Conservation (phyloP, 1,140 invertebrate genomes). For the Geopemphigus sp. region DNA sequence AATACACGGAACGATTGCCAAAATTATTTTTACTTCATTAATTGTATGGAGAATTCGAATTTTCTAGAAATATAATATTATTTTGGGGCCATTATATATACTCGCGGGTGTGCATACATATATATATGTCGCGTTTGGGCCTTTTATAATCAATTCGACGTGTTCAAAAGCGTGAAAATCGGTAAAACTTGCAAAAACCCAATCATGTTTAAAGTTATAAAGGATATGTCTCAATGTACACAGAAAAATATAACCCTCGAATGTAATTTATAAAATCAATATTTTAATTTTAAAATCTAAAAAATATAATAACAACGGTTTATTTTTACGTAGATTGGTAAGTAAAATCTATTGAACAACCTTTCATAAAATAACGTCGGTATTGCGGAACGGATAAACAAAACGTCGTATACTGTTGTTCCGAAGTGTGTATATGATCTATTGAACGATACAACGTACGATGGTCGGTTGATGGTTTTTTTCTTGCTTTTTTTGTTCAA, state of each 20-base stretch:
- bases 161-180: too few relatives aligned
- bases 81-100: too few relatives aligned
- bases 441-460: conserved; percentile 22
- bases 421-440: not conserved
- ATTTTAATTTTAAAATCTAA: conserved; percentile 5
- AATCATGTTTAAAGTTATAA: too few relatives aligned
- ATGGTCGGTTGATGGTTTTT: conserved; percentile 3
- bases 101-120: too few relatives aligned
- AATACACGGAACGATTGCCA: not conserved
- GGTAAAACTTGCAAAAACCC: too few relatives aligned
- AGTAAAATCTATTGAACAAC: conserved; percentile 5
- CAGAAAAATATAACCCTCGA: not conserved
- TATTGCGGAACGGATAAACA: not conserved
- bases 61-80: too few relatives aligned
- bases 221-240: not conserved
- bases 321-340: not conserved
- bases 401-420: conserved; percentile 33
- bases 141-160: too few relatives aligned
- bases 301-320: not conserved
- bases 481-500: conserved; percentile 24
- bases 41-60: too few relatives aligned
- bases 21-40: not conserved
- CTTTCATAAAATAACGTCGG: not conserved
- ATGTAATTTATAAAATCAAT: not conserved
- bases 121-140: too few relatives aligned